Conservation (phyloP, 2,113 vertebrate genomes). For the Calonectris borealis region DNA sequence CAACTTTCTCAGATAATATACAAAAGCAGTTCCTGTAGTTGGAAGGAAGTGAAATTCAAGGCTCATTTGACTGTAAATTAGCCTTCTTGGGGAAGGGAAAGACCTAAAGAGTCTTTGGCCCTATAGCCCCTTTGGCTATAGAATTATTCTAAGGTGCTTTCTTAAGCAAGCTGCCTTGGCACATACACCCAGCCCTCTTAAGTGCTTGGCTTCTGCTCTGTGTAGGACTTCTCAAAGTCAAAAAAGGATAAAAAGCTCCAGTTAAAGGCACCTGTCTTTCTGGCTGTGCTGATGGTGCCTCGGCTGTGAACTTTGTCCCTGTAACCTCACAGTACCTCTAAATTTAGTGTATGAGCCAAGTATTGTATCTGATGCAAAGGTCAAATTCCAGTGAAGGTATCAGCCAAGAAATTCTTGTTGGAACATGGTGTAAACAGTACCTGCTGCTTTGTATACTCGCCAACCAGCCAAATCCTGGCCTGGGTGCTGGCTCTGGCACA, state of each 20-base stretch:
- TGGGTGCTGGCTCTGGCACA: not conserved
- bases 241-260: not conserved
- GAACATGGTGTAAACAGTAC: not conserved
- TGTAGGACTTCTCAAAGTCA: not conserved
- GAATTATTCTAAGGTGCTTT: not conserved
- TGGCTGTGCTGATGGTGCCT: not conserved
- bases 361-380: conserved; percentile 31
- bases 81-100: not conserved
- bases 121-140: not conserved
- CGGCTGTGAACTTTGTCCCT: not conserved
- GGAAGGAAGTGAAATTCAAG: not conserved
- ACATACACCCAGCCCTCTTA: not conserved
- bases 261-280: not conserved
- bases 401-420: conserved; percentile 6
- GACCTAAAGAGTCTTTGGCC: not conserved
- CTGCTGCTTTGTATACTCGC: not conserved
- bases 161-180: not conserved
- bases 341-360: not conserved
- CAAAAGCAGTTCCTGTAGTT: not conserved
- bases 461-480: not conserved
- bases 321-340: conserved; percentile 18
- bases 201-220: not conserved
- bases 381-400: not conserved
- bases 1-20: not conserved
- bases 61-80: not conserved